Evolutionary conservation across 2,888 invertebrate species (phyloP).

Genomic region (Junonia oenone): DNA sequence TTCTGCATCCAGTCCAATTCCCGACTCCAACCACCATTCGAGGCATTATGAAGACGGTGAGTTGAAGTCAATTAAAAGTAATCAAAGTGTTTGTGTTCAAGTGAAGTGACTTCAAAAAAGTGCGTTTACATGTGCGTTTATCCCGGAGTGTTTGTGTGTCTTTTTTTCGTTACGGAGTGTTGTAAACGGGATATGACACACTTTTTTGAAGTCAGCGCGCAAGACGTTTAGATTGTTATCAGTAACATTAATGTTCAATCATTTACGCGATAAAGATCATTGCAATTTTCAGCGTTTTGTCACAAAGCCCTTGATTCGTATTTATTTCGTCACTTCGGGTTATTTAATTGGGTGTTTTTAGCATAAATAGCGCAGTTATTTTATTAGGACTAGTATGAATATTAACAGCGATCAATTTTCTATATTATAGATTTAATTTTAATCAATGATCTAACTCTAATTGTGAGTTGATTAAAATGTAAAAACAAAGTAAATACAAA

Average conservation of each 20-base stretch:
- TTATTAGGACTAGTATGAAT: too few relatives aligned
- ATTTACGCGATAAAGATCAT: neutral
- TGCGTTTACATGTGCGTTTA: slow-evolving; percentile 46
- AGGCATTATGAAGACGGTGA: slow-evolving; percentile 77
- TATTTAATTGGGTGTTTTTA: too few relatives aligned
- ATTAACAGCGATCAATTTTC: neutral
- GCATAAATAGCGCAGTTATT: too few relatives aligned
- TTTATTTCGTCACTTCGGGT: too few relatives aligned
- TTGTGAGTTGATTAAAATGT: neutral
- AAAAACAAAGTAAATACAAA: neutral
- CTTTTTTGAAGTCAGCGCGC: slow-evolving; percentile 65
- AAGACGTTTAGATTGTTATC: neutral
- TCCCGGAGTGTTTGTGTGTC: slow-evolving; percentile 39
- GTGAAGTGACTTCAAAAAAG: slow-evolving; percentile 71
- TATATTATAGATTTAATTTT: neutral
- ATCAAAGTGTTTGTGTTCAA: slow-evolving; percentile 35
- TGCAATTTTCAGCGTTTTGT: neutral
- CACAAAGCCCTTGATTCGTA: too few relatives aligned
- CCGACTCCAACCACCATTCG: slow-evolving; percentile 69
- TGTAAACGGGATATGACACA: slow-evolving; percentile 45
- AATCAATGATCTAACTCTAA: neutral
- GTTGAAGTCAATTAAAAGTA: slow-evolving; percentile 48
- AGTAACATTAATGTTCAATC: neutral
- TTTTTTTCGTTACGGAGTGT: slow-evolving; percentile 11
- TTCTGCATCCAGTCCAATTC: slow-evolving; percentile 72